Evolutionary conservation across 64 coral and sea anemone genomes (phyloP), one percentile per base, ranked within the genome.

Genomic region (Trachythela sp.): DNA sequence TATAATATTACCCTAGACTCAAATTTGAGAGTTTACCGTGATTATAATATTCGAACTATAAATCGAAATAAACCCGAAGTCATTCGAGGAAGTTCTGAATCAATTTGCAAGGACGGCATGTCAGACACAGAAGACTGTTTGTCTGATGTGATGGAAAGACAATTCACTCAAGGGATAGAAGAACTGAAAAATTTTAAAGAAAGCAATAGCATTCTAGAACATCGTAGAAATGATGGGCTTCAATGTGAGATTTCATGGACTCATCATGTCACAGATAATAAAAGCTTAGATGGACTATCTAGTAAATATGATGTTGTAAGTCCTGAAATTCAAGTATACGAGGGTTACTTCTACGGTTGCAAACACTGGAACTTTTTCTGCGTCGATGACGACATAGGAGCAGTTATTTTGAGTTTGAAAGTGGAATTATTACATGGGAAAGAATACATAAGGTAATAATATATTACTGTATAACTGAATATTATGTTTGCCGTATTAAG

Each of bases 361-460:
- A 80, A 80, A 39, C 75, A 80, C 33, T 80, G 75, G 75, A 80
- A 80, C 34, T 80, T 80, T 30, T 80, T 14, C 30, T 80, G 75
- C 33, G 33, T 80, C 15, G 75, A 80, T 80, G 75, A 80, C 9
- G 75, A 80, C 34, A 38, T 80, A 34, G 75, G 75, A 35, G 75
- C 8, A 14, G 75, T 80, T 39, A 80, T 80, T 35, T 20, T 80
- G 75, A 80, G 75, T 80, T 39, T 80, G 20, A 80, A 80, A 18
- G 37, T 34, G 75, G 75, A 80, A 80, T 29, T 35, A 37, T 4
- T 80, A 80, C 75, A 80, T 80, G 75, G 75, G 35, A 39, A 34
- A 38, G 75, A 80, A 17, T 80, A 80, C 30, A 80, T 80, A 80
- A 80, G 75, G 75, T 80, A 80, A 80, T 2, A 80, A 68, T 80